These are phyloP conservation scores for Carlito syrichta DNA, from an alignment of 2,113 vertebrate species.

Conservation along the genomic window DNA sequence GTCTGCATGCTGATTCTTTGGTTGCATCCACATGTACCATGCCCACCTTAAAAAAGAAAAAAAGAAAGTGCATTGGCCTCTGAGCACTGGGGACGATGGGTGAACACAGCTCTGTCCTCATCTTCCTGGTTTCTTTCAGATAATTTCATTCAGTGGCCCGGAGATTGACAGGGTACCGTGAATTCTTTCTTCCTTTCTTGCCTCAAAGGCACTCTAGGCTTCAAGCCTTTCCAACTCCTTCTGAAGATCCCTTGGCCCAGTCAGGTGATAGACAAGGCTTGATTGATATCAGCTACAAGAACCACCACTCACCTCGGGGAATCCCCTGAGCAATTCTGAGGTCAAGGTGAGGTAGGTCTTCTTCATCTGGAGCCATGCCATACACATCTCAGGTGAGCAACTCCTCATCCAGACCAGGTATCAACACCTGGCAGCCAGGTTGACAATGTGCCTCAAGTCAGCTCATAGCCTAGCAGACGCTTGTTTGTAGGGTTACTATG, in stretches of 20 bases:
- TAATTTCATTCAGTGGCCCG: neutral
- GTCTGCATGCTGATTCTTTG: neutral
- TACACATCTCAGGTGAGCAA: neutral
- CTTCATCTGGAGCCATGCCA: rapidly evolving
- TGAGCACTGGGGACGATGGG: neutral
- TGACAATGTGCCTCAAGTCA: rapidly evolving
- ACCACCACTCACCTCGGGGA: neutral
- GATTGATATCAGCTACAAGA: neutral
- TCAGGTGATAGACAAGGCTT: neutral
- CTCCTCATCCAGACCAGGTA: neutral
- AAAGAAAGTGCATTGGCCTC: neutral
- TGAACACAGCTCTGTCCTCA: neutral
- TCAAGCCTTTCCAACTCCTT: neutral
- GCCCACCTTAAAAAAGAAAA: neutral
- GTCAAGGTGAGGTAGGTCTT: neutral
- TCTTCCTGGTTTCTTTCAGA: neutral
- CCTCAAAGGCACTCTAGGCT: neutral
- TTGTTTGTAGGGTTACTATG: neutral
- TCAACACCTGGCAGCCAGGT: neutral
- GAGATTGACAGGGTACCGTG: neutral
- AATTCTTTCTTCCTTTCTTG: neutral
- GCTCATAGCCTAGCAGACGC: neutral
- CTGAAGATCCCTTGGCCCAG: neutral
- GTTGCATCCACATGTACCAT: neutral
- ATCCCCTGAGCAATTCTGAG: neutral